These are phyloP conservation scores for Acleris laterana DNA, from an alignment of 2,888 invertebrate genomes.

Conservation along the genomic window DNA sequence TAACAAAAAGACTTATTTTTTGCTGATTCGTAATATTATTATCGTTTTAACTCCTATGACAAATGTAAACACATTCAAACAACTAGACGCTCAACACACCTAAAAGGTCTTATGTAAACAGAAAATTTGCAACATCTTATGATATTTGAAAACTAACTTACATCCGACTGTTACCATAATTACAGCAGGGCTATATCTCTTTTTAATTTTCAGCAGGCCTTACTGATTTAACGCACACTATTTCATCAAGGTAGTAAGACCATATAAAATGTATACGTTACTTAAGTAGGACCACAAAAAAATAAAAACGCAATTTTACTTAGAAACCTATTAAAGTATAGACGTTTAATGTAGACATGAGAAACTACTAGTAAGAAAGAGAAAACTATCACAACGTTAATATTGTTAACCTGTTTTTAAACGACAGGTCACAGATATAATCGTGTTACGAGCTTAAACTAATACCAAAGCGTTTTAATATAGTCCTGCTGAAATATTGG, in stretches of 20 bases:
- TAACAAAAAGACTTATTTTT: too few relatives aligned
- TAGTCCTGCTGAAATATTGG: constrained; percentile 8
- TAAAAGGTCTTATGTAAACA: constrained; percentile 20
- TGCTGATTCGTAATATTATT: not conserved
- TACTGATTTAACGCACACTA: constrained; percentile 8
- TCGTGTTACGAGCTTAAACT: not conserved
- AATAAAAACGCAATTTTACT: too few relatives aligned
- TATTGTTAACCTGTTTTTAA: too few relatives aligned
- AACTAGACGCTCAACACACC: constrained; percentile 26
- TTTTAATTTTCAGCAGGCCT: not conserved
- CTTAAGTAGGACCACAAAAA: not conserved
- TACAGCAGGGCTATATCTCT: constrained; percentile 13
- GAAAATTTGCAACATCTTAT: constrained; percentile 32
- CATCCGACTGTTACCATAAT: constrained; percentile 23
- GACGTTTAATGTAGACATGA: too few relatives aligned
- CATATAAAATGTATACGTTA: not conserved
- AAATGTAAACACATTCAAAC: constrained; percentile 12
- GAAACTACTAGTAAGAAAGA: too few relatives aligned
- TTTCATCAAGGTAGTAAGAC: not conserved
- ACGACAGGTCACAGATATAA: too few relatives aligned
- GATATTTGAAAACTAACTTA: constrained; percentile 31
- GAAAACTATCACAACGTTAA: too few relatives aligned
- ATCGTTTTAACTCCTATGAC: constrained; percentile 6
- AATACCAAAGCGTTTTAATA: not conserved
- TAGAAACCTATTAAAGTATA: too few relatives aligned